These are phyloP conservation scores for Tenthredo notha DNA, from an alignment of 2,888 invertebrate genomes.

Conservation along the genomic window DNA sequence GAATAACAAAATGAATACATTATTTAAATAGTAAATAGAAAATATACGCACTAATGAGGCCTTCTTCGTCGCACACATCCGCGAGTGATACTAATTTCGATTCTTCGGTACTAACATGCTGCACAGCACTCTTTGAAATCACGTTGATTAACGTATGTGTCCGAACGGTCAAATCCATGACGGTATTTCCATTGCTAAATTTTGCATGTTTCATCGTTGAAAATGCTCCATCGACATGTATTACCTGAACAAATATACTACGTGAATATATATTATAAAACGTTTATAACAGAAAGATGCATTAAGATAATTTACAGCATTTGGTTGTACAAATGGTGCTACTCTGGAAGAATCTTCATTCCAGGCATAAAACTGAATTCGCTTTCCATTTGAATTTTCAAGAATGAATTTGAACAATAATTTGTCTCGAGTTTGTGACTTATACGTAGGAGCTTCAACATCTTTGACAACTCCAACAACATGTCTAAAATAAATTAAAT, in stretches of 20 bases:
- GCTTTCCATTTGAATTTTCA: not conserved
- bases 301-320: not conserved
- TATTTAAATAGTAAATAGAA: too few relatives aligned
- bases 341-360: not conserved
- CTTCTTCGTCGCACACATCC: not conserved
- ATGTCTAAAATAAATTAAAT: not conserved
- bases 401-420: slow-evolving; percentile 17
- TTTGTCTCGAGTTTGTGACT: not conserved
- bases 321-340: not conserved
- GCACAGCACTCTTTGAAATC: not conserved
- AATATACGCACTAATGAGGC: not conserved
- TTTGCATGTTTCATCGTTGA: not conserved
- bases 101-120: not conserved
- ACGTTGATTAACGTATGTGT: not conserved
- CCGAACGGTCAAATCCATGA: not conserved
- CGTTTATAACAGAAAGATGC: too few relatives aligned
- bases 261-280: not conserved
- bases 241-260: not conserved
- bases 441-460: not conserved
- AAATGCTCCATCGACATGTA: not conserved
- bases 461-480: slow-evolving; percentile 5
- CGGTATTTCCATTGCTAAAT: slow-evolving; percentile 5
- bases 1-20: not conserved
- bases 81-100: not conserved
- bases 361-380: not conserved